Base-by-base conservation (phyloP, 2,797 vertebrate genomes). In the Karalla daura region DNA sequence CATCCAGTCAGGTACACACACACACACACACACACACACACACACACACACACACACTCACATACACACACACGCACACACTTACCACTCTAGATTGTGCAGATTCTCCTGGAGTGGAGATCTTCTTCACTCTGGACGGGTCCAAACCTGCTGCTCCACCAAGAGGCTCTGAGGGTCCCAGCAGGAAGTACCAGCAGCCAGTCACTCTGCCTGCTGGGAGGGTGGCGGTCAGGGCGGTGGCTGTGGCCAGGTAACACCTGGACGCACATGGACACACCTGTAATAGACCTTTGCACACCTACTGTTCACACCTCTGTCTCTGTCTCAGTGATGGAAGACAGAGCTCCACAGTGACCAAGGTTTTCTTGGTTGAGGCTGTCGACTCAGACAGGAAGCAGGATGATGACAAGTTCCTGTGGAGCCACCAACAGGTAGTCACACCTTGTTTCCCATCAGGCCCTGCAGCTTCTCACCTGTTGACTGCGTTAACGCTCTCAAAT, bases 61-160 rank as follows among this genome's bases (percentile, higher is more conserved):
- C n/a, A n/a, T n/a, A n/a, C n/a, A n/a, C n/a, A n/a, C n/a, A n/a
- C n/a, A n/a, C n/a, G n/a, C n/a, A n/a, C 73, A 25, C 46, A 0
- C 24, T 3, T 49, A 8, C 7, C 3, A 12, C 4, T 33, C 32
- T 36, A 14, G 12, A 37, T 50, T 50, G 82, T 81, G 71, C 87
- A 98, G 97, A 96, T 69, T 93, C 95, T 30, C 88, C 91, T 2
- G 94, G 90, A 43, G 95, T 93, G 32, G 84, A 60, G 20, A 91
- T 99, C 85, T 95, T 94, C 89, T 99, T 94, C 82, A 96, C 96
- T 0, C 61, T 98, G 86, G 96, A 99, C 63, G 96, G 97, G 59
- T 96, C 93, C 30, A 96, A 92, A 63, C 96, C 97, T 10, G 92
- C 90, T 40, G 44, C 78, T 30, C 4, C 27, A 21, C 94, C 83